These are phyloP conservation scores for Trichopria drosophilae DNA, from an alignment of 2,888 invertebrate genomes.

Conservation along the genomic window DNA sequence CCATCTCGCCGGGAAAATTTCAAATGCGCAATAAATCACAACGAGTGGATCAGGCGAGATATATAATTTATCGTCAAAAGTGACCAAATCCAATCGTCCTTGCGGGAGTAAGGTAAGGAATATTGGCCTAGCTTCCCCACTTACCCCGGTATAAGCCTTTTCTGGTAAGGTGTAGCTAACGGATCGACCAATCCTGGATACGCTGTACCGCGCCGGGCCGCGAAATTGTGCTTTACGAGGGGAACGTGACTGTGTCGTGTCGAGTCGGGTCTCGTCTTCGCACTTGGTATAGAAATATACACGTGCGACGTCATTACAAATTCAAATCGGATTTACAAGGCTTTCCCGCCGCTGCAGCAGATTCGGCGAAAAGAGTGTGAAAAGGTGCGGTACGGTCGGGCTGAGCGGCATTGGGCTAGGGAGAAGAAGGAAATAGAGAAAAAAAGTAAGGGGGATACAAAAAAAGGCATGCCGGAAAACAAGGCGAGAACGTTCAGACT, in stretches of 20 bases:
- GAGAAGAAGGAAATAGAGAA: neutral
- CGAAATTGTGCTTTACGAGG: conserved; percentile 50
- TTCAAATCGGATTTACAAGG: conserved; percentile 36
- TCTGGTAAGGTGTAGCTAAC: no score
- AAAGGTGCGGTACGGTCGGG: conserved; percentile 7
- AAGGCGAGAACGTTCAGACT: no score
- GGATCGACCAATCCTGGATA: no score
- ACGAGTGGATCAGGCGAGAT: conserved; percentile 23
- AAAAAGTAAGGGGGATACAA: conserved; percentile 3
- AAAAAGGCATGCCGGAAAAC: no score
- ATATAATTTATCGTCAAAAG: conserved; percentile 11
- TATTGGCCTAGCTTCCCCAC: conserved; percentile 14
- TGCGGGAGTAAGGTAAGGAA: no score
- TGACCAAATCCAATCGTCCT: conserved; percentile 27
- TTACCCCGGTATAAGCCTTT: conserved; percentile 2
- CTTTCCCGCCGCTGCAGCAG: conserved; percentile 18
- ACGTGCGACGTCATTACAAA: conserved; percentile 34
- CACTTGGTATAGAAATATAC: conserved; percentile 30
- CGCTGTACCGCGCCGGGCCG: conserved; percentile 33
- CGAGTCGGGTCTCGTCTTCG: conserved; percentile 5
- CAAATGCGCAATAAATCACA: no score
- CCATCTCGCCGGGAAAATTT: no score
- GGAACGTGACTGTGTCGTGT: conserved; percentile 44
- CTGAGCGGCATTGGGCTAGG: neutral
- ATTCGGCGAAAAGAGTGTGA: conserved; percentile 10